These are phyloP conservation scores for Idaea dimidiata DNA, from an alignment of 2,888 invertebrate genomes.

Conservation along the genomic window DNA sequence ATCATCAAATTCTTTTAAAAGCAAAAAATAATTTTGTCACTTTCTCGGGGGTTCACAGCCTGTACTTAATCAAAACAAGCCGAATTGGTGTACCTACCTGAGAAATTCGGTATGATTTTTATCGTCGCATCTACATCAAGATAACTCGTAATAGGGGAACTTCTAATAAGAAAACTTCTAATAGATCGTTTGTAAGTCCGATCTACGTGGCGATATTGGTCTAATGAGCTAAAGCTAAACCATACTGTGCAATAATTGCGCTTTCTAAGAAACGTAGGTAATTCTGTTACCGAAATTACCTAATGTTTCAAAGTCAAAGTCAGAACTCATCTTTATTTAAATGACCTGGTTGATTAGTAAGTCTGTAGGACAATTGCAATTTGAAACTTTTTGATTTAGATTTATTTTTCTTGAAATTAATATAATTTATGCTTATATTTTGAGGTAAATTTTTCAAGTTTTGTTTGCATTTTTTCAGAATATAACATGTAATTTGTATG, in stretches of 20 bases:
- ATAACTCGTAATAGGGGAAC: conserved; percentile 69
- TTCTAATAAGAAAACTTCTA: conserved; percentile 80
- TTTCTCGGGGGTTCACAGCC: not conserved
- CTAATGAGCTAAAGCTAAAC: conserved; percentile 69
- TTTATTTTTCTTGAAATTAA: not conserved
- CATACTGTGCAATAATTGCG: conserved; percentile 41
- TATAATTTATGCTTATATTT: not conserved
- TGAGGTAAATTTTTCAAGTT: too few species aligned
- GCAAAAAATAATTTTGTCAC: not conserved
- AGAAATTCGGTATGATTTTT: conserved; percentile 55
- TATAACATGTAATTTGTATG: too few species aligned
- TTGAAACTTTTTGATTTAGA: not conserved
- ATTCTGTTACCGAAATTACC: conserved; percentile 25
- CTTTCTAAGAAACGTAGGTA: conserved; percentile 37
- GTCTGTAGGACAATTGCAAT: not conserved
- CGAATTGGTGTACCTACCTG: conserved; percentile 16
- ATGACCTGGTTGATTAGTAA: not conserved
- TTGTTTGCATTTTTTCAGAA: too few species aligned
- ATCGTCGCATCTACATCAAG: conserved; percentile 50
- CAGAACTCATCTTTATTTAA: conserved; percentile 5
- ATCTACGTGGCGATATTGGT: conserved; percentile 59
- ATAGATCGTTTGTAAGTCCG: conserved; percentile 70
- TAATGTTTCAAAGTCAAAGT: conserved; percentile 4
- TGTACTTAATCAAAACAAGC: conserved; percentile 5
- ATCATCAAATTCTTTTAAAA: not conserved